phyloP scores from a whole-genome alignment of 2,797 vertebrate genomes.

The Myotis pilosus region DNA sequence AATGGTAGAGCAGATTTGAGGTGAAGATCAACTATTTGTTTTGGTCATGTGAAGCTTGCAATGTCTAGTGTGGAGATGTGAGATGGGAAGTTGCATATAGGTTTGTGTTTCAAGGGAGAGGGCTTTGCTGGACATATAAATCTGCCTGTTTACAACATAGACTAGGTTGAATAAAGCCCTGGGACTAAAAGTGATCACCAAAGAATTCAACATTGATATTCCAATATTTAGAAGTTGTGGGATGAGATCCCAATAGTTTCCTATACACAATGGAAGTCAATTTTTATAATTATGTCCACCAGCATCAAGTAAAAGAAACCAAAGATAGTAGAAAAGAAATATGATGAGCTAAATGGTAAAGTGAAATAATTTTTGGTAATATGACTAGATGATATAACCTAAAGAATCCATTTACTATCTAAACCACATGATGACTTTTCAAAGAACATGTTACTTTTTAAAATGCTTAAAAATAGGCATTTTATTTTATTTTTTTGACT shows the following conservation, averaged over 20 bases:
- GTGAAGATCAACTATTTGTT: not conserved
- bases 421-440: not conserved
- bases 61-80: not conserved
- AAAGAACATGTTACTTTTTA: not conserved
- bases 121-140: not conserved
- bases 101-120: not conserved
- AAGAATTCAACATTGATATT: not conserved
- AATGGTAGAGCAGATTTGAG: not conserved
- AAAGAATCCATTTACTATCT: not conserved
- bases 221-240: not conserved
- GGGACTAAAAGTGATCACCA: not conserved
- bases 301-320: not conserved
- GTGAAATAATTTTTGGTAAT: not conserved
- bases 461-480: conserved; percentile 14
- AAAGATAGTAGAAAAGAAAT: not conserved
- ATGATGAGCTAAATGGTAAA: not conserved
- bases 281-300: not conserved
- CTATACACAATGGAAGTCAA: not conserved
- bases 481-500: not conserved
- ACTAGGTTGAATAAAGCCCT: not conserved
- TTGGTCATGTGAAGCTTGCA: not conserved
- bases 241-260: not conserved
- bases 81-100: not conserved
- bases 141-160: not conserved
- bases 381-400: not conserved